Evolutionary conservation across 2,113 vertebrate genomes (phyloP).

Genomic region (Elachura formosa): DNA sequence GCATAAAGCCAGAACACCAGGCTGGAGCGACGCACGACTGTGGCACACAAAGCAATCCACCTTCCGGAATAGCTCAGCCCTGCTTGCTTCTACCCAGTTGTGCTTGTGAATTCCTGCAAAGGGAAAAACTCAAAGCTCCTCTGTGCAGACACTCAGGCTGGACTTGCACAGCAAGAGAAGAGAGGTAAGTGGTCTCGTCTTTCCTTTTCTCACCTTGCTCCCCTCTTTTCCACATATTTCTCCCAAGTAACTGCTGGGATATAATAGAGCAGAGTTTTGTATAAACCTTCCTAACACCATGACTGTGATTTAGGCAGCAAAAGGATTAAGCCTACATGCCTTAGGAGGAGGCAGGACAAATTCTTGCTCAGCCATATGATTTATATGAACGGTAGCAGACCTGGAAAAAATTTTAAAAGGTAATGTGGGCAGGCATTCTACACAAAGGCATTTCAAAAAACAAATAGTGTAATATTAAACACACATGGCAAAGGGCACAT

Average conservation of each 20-base stretch:
- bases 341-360: not conserved
- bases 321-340: not conserved
- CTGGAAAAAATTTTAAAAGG: not conserved
- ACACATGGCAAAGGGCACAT: not conserved
- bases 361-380: not conserved
- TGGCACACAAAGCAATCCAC: constrained; percentile 21
- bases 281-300: not conserved
- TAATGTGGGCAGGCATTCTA: not conserved
- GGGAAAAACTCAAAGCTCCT: not conserved
- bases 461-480: not conserved
- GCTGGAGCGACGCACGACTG: not conserved
- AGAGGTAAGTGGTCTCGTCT: not conserved
- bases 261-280: not conserved
- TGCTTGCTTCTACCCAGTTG: not conserved
- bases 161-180: not conserved
- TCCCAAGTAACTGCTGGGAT: not conserved
- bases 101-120: constrained; percentile 35
- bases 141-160: not conserved
- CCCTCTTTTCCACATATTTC: not conserved
- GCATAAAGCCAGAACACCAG: not conserved
- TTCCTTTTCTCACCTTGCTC: not conserved
- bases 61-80: constrained; percentile 23
- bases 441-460: not conserved
- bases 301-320: not conserved
- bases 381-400: not conserved